phyloP scores from a whole-genome alignment of 2,797 vertebrate species.

The Hephaestus fuliginosus region DNA sequence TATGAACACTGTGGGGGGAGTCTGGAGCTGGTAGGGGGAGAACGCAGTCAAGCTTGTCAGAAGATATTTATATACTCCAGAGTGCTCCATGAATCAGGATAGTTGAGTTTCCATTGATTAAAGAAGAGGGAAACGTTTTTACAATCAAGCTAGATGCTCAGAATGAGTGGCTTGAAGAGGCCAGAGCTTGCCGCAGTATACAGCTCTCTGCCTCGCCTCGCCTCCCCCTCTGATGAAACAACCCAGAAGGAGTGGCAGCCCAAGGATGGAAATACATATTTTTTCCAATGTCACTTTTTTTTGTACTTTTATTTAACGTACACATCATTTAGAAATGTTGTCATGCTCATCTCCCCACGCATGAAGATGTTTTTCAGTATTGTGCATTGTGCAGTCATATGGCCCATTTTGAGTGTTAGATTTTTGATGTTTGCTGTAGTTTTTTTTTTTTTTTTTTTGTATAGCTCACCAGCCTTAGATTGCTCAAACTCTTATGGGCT shows the following conservation, averaged over 20 bases:
- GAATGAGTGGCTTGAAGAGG: conserved; percentile 69
- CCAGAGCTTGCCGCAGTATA: conserved; percentile 62
- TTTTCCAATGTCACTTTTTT: conserved; percentile 1
- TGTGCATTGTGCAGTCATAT: conserved; percentile 11
- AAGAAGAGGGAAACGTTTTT: conserved; percentile 84
- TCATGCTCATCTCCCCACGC: not conserved
- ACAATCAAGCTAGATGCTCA: conserved; percentile 82
- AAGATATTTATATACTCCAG: conserved; percentile 84
- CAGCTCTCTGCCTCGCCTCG: conserved; percentile 39
- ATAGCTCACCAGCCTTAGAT: conserved; percentile 60
- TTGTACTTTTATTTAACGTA: conserved; percentile 21
- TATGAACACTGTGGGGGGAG: not conserved
- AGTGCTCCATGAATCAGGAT: conserved; percentile 81
- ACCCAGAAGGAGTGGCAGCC: conserved; percentile 26
- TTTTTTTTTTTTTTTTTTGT: conserved; percentile 35
- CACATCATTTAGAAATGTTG: conserved; percentile 2
- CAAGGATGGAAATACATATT: conserved; percentile 26
- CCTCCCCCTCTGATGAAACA: conserved; percentile 42
- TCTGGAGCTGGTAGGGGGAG: conserved; percentile 30
- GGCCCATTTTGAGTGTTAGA: conserved; percentile 6
- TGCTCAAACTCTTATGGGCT: conserved; percentile 62
- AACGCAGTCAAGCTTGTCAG: conserved; percentile 78
- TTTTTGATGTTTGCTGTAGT: conserved; percentile 27
- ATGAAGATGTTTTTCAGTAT: not conserved
- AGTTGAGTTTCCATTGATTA: conserved; percentile 85